These are phyloP conservation scores for Bombus sylvicola DNA, from an alignment of 1,140 invertebrate species.

Conservation along the genomic window DNA sequence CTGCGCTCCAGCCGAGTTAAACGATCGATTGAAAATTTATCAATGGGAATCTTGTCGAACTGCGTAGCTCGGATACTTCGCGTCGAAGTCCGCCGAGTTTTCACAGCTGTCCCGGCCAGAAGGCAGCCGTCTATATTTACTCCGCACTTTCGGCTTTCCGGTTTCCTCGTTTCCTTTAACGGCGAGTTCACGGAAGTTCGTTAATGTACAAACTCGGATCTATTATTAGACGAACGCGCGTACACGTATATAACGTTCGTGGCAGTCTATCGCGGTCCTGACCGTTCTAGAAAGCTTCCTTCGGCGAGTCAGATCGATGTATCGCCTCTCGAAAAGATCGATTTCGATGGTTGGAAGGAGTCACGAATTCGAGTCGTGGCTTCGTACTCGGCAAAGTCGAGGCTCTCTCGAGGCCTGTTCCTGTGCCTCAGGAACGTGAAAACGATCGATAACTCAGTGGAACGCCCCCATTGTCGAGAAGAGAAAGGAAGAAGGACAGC, in stretches of 20 bases:
- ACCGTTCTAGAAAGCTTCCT: not conserved
- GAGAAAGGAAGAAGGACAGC: conserved; percentile 58
- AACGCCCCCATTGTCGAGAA: conserved; percentile 69
- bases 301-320: conserved; percentile 22
- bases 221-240: conserved; percentile 63
- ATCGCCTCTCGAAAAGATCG: conserved; percentile 40
- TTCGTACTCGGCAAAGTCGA: conserved; percentile 21
- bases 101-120: conserved; percentile 64
- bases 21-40: not conserved
- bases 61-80: not conserved
- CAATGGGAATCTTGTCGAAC: not conserved
- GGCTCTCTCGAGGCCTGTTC: conserved; percentile 37
- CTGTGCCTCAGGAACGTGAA: conserved; percentile 59
- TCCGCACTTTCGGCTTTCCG: conserved; percentile 61
- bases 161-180: conserved; percentile 65
- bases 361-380: conserved; percentile 62
- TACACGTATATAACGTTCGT: not conserved
- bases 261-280: not conserved
- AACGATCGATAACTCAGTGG: conserved; percentile 73
- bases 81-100: conserved; percentile 57
- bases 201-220: conserved; percentile 59
- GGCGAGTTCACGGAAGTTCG: conserved; percentile 68
- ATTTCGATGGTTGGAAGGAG: conserved; percentile 41
- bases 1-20: too few relatives aligned
- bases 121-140: conserved; percentile 65